Evolutionary conservation across 2,797 vertebrate species (phyloP).

Genomic region (Acanthopagrus latus): DNA sequence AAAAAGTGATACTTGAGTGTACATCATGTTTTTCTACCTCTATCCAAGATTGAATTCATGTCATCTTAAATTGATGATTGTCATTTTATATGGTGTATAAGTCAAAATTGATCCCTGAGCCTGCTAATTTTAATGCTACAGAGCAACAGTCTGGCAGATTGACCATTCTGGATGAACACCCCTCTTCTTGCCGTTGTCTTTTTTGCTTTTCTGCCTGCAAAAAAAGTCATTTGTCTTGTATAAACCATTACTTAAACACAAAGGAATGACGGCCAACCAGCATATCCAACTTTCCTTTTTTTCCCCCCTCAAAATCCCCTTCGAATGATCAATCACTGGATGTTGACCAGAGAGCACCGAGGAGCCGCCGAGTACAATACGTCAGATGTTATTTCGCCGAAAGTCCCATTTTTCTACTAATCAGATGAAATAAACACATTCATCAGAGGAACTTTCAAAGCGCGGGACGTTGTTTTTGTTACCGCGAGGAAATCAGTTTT

Average conservation of each 20-base stretch:
- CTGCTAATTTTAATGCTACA: not conserved
- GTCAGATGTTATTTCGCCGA: slow-evolving; percentile 69
- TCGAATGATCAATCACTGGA: slow-evolving; percentile 63
- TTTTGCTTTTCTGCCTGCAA: slow-evolving; percentile 12
- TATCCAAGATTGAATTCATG: not conserved
- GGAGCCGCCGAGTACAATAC: slow-evolving; percentile 47
- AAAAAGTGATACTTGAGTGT: slow-evolving; percentile 8
- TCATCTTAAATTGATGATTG: not conserved
- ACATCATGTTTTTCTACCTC: slow-evolving; percentile 5
- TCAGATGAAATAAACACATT: slow-evolving; percentile 72
- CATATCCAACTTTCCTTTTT: slow-evolving; percentile 29
- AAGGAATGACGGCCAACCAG: slow-evolving; percentile 52
- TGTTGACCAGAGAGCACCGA: slow-evolving; percentile 35
- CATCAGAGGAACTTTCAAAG: slow-evolving; percentile 60
- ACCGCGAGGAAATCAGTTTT: slow-evolving; percentile 52
- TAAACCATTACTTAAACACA: slow-evolving; percentile 59
- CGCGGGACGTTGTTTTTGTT: slow-evolving; percentile 48
- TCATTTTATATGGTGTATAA: not conserved
- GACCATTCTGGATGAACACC: not conserved
- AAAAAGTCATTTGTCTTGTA: slow-evolving; percentile 25
- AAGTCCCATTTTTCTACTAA: slow-evolving; percentile 61
- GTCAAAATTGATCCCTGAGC: not conserved
- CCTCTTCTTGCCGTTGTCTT: not conserved
- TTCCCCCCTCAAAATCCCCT: slow-evolving; percentile 34
- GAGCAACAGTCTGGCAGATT: slow-evolving; percentile 13